Base-by-base conservation (phyloP, 2,888 invertebrate species). In the Steinernema carpocapsae region DNA sequence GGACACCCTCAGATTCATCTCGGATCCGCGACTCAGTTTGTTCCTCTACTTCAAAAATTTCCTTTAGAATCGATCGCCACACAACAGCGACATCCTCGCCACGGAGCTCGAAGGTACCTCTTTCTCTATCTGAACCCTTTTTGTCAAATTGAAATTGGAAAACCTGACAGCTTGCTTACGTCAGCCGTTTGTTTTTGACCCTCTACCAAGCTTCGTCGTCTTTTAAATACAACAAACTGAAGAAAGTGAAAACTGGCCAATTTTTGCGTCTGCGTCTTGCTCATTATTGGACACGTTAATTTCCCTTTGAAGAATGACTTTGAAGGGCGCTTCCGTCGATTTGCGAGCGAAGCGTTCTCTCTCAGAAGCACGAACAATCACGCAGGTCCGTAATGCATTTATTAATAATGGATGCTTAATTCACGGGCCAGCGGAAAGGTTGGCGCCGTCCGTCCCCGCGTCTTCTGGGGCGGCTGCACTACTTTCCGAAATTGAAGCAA, bases 31-130 rank as follows among this genome's bases (percentile, higher is more conserved):
- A 48, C 17, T n/a, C 10, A 6, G 10, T 48, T 4, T 19, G 14
- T 14, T 7, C n/a, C 48, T 48, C 19, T 2, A 48, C 48, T n/a
- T 48, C 48, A 19, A 48, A n/a, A 7, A 48, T 32, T n/a, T 12
- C 14, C 1, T 64, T 64, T 32, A 64, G 64, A 64, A 64, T 32
- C 26, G 64, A 22, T 29, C 64, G 14, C 64, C 29, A 17, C 64
- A 32, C 17, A 64, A 32, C 64, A 64, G 32, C 37, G 64, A n/a
- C 29, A 17, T 64, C 29, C 32, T 29, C 37, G 64, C 32, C 12
- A 32, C 64, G 12, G 64, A 64, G 14, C 64, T 64, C n/a, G 64
- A 64, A 64, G 64, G 64, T 64, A 64, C 14, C 64, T 32, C 52
- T 22, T 24, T 22, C 52, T 48, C 19, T 22, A 2, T 12, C 52